These are phyloP conservation scores for Petrolisthes cinctipes DNA, from an alignment of 2,888 invertebrate species.

Conservation along the genomic window DNA sequence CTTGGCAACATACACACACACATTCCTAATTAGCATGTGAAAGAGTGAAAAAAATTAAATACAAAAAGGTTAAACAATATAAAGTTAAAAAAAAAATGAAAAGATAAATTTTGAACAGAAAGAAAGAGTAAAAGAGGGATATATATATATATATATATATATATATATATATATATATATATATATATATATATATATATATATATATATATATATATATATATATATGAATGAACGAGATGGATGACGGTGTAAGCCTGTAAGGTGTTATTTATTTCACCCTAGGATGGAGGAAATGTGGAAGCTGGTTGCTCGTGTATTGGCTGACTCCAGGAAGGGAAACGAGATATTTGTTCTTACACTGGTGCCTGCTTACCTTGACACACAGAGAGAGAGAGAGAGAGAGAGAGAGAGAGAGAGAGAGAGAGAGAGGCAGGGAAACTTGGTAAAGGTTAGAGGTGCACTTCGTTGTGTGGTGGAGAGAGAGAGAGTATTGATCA, in stretches of 20 bases:
- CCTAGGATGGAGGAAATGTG: no score
- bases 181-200: slow-evolving; percentile 34
- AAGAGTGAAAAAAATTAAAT: slow-evolving; percentile 9
- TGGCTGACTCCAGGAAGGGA: not conserved
- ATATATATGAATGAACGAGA: not conserved
- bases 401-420: slow-evolving; percentile 24
- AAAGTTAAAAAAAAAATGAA: not conserved
- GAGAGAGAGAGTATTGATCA: no score
- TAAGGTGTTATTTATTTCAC: no score
- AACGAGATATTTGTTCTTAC: not conserved
- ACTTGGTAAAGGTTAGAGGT: not conserved
- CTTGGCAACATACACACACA: no score
- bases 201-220: slow-evolving; percentile 45
- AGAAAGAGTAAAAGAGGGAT: slow-evolving; percentile 3
- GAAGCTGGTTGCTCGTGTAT: no score
- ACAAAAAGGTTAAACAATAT: not conserved
- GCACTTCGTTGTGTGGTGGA: no score
- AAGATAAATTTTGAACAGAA: not conserved
- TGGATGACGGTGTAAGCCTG: no score
- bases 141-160: slow-evolving; percentile 43
- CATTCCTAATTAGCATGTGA: not conserved
- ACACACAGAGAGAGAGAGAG: slow-evolving; percentile 1
- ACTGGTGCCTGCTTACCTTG: not conserved
- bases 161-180: slow-evolving; percentile 39
- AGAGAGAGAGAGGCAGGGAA: not conserved